These are phyloP conservation scores for Oeneis ivallda DNA, from an alignment of 2,888 invertebrate species.

Conservation along the genomic window DNA sequence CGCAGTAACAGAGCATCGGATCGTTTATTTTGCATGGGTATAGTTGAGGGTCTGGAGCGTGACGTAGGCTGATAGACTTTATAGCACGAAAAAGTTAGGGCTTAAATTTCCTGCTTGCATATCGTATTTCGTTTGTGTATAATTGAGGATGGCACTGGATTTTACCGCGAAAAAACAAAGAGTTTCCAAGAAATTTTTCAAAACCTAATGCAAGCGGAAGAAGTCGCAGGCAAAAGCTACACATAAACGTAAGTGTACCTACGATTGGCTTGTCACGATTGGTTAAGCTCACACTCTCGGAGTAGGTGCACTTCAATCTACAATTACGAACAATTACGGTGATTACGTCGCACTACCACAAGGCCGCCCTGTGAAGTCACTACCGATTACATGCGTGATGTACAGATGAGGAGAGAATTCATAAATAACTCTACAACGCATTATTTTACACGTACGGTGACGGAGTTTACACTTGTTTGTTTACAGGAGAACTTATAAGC, in stretches of 20 bases:
- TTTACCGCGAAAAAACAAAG: no score
- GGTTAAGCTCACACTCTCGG: conserved; percentile 13
- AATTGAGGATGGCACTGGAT: no score
- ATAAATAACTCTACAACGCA: conserved; percentile 25
- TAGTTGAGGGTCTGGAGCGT: no score
- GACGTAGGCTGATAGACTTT: no score
- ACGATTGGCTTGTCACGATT: conserved; percentile 5
- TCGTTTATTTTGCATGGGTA: no score
- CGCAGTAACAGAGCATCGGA: no score
- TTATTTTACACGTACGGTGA: conserved; percentile 1
- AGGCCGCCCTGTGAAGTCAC: conserved; percentile 72
- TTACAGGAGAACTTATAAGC: neutral
- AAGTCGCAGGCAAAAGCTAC: no score
- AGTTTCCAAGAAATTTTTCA: no score
- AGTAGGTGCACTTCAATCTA: conserved; percentile 37
- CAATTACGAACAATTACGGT: conserved; percentile 72
- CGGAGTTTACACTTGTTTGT: neutral
- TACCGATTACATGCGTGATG: conserved; percentile 53
- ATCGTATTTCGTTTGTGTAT: no score
- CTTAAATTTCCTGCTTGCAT: no score
- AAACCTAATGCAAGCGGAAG: no score
- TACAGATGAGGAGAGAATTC: conserved; percentile 49
- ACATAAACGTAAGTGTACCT: neutral
- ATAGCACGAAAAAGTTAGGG: no score
- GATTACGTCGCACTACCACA: conserved; percentile 72